phyloP scores from a whole-genome alignment of 2,888 invertebrate species.

The Lasioglossum oenotherae region DNA sequence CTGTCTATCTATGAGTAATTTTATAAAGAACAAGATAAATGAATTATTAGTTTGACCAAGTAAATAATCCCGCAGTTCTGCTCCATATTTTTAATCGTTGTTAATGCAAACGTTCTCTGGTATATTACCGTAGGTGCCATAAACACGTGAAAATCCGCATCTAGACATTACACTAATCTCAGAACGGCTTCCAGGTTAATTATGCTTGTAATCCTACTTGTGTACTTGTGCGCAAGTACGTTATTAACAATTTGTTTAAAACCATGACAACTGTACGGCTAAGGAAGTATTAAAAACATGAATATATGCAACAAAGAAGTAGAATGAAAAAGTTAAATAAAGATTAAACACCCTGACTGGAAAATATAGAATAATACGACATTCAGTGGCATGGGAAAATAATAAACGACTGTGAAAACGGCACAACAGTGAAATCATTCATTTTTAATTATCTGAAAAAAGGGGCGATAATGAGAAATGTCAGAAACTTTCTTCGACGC shows the following conservation, averaged over 20 bases:
- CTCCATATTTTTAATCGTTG: neutral
- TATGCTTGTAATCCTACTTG: neutral
- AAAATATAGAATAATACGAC: neutral
- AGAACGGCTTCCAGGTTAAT: neutral
- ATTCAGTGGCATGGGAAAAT: neutral
- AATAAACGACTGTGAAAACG: neutral
- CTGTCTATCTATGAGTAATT: neutral
- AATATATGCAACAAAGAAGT: neutral
- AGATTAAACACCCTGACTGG: neutral
- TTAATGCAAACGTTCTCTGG: neutral
- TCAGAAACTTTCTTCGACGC: conserved; percentile 2
- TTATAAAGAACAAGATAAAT: neutral
- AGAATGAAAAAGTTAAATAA: neutral
- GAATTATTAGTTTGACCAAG: neutral
- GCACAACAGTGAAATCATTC: neutral
- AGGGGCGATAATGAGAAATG: neutral
- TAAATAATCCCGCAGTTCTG: neutral
- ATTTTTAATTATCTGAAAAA: neutral
- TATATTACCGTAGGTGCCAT: neutral
- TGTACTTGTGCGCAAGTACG: neutral
- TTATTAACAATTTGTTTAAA: neutral
- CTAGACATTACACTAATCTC: neutral
- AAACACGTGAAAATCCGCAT: neutral
- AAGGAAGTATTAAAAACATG: neutral
- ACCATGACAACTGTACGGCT: neutral